Percentiles rank a stretch among this genome's conserved stretches.
Conservation (phyloP, 1,140 invertebrate species). For the Batillaria attramentaria region DNA sequence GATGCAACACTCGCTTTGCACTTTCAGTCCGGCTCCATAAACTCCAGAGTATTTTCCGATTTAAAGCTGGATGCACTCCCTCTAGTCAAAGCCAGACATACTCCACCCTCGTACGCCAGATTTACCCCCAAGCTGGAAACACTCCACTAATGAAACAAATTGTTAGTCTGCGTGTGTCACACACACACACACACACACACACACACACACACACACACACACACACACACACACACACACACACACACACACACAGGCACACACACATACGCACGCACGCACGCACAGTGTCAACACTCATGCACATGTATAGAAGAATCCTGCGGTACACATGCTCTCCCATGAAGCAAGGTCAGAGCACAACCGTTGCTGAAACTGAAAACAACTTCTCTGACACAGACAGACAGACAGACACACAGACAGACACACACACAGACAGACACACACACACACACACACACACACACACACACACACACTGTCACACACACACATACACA, state of each 20-base stretch:
- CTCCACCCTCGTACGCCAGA: no score
- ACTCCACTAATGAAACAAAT: no score
- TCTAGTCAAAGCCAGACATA: no score
- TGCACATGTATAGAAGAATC: background rate
- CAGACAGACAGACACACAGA: conserved; percentile 1
- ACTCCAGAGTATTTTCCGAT: no score
- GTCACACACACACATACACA: background rate
- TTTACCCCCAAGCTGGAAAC: no score
- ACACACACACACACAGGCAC: background rate
- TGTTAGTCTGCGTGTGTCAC: no score
- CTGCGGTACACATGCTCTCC: background rate
- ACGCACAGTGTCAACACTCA: background rate
- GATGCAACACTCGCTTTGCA: no score
- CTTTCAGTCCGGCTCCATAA: no score
- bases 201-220: conserved; percentile 18
- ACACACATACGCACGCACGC: conserved; percentile 4
- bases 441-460: background rate
- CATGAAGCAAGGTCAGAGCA: background rate
- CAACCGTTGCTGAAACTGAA: no score
- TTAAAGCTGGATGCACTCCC: no score
- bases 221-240: conserved; percentile 18
- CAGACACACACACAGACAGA: conserved; percentile 10
- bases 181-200: conserved; percentile 21
- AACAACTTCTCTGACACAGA: background rate
- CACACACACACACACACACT: background rate